A percentile compares a stretch with the other conserved stretches of the same genome.
These are phyloP conservation scores for Steatornis caripensis DNA, from an alignment of 2,113 vertebrate species.

Conservation along the genomic window DNA sequence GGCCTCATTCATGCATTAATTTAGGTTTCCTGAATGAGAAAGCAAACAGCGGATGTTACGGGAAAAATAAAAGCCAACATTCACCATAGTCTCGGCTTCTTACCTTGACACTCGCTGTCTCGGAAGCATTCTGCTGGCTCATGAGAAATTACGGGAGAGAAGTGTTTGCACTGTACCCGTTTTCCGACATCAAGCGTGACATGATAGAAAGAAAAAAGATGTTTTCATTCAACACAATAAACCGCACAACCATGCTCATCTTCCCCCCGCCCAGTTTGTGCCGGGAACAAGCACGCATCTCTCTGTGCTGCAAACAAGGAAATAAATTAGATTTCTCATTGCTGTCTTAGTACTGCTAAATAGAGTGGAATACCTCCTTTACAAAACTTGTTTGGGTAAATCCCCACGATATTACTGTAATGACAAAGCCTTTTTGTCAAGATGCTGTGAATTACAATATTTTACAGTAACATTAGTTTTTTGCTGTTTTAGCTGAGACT, in stretches of 20 bases:
- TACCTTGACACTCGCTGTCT: rapidly evolving
- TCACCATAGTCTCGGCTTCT: not conserved
- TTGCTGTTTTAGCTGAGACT: not conserved
- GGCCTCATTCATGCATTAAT: not conserved
- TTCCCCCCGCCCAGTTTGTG: not conserved
- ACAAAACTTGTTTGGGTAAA: not conserved
- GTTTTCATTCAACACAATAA: not conserved
- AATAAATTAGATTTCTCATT: not conserved
- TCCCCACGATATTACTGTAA: too few relatives aligned
- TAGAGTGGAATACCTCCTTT: not conserved
- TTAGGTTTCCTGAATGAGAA: not conserved
- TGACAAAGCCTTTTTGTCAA: not conserved
- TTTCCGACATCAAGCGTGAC: not conserved
- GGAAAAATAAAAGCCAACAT: not conserved
- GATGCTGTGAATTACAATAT: not conserved
- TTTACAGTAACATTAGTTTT: not conserved
- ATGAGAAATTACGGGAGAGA: not conserved
- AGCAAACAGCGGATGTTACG: not conserved
- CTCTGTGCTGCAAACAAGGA: not conserved
- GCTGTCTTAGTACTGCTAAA: not conserved
- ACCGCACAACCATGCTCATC: rapidly evolving
- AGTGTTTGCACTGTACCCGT: not conserved
- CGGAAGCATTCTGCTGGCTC: not conserved
- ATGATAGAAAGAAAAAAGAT: not conserved
- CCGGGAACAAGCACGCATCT: not conserved